These are phyloP conservation scores for Phengaris arion DNA, from an alignment of 2,888 invertebrate species.

Conservation along the genomic window DNA sequence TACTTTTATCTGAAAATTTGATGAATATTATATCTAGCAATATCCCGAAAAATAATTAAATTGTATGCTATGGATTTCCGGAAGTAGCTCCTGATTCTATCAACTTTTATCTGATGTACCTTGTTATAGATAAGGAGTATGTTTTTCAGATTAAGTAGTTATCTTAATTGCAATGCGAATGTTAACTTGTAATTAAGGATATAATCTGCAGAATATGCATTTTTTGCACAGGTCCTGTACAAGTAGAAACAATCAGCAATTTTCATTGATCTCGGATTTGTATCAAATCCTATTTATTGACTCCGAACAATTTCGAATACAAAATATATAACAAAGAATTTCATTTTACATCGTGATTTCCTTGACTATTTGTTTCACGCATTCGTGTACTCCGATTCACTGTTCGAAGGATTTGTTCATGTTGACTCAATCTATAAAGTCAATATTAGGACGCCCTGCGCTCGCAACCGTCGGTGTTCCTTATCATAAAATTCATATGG, in stretches of 20 bases:
- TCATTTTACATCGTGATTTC: constrained; percentile 4
- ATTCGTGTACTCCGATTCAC: constrained; percentile 20
- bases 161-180: too few species aligned
- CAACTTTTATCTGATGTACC: too few species aligned
- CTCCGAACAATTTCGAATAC: background rate
- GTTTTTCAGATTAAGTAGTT: too few species aligned
- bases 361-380: constrained; percentile 5
- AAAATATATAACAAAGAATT: background rate
- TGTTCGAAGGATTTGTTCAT: constrained; percentile 13
- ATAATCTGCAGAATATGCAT: too few species aligned
- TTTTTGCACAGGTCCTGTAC: background rate
- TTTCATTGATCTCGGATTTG: background rate
- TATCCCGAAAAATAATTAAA: background rate
- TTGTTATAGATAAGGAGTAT: too few species aligned
- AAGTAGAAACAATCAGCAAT: background rate
- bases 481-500: constrained; percentile 17
- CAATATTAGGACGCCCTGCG: constrained; percentile 11
- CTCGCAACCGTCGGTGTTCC: background rate
- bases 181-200: too few species aligned
- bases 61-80: too few species aligned
- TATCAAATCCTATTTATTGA: background rate
- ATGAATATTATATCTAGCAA: background rate
- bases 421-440: constrained; percentile 27
- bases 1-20: background rate
- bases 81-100: too few species aligned